A percentile compares a stretch with the other conserved stretches of the same genome.
Evolutionary conservation across 1,140 invertebrate species (phyloP).

Genomic region (Probaryconus sp.): DNA sequence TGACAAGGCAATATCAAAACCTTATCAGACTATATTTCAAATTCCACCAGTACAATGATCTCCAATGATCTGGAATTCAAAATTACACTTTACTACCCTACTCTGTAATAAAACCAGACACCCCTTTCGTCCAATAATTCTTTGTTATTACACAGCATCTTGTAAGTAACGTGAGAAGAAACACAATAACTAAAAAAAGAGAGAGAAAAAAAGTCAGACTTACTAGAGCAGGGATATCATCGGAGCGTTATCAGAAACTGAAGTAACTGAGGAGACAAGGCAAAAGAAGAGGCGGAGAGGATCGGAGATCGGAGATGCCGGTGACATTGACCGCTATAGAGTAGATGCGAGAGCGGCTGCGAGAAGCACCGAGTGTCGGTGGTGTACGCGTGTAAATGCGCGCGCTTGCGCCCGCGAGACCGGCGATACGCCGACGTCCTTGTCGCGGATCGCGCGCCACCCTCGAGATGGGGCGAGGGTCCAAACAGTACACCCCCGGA

Average conservation of each 20-base stretch:
- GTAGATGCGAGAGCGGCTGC: no score
- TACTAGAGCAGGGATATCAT: slow-evolving; percentile 1
- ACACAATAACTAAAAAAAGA: neutral
- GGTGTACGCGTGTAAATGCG: slow-evolving; percentile 67
- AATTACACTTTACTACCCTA: no score
- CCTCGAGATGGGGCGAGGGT: slow-evolving; percentile 64
- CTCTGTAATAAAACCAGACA: no score
- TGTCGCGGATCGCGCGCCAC: slow-evolving; percentile 42
- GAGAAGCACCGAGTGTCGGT: slow-evolving; percentile 58
- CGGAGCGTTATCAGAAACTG: slow-evolving; percentile 60
- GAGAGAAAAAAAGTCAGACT: slow-evolving; percentile 11
- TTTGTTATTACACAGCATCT: no score
- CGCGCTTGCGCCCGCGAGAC: slow-evolving; percentile 63
- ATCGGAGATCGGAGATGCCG: slow-evolving; percentile 63
- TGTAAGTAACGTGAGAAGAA: no score
- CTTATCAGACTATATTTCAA: no score
- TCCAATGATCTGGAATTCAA: no score
- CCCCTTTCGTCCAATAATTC: no score
- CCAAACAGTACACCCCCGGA: slow-evolving; percentile 72
- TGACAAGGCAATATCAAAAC: no score
- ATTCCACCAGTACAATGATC: no score
- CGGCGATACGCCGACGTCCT: neutral
- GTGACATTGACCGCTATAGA: slow-evolving; percentile 74
- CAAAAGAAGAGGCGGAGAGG: slow-evolving; percentile 15
- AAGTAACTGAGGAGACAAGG: slow-evolving; percentile 14